Evolutionary conservation across 2,797 vertebrate species (phyloP).

Genomic region (Eulemur coronatus): DNA sequence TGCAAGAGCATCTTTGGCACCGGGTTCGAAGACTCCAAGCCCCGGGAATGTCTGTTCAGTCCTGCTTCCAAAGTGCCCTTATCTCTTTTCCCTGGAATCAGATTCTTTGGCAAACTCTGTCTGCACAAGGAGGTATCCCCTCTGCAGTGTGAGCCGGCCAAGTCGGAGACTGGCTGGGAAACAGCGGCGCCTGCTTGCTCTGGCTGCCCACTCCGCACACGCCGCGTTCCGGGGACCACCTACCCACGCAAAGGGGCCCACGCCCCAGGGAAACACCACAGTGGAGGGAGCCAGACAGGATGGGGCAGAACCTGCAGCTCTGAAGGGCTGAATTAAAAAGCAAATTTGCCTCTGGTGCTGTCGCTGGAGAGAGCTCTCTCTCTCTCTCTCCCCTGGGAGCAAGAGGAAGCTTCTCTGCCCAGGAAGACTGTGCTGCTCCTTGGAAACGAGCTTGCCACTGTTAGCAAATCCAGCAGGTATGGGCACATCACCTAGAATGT

Average conservation of each 20-base stretch:
- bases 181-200: neutral
- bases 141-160: neutral
- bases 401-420: neutral
- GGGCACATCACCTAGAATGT: neutral
- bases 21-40: neutral
- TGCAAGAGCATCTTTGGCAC: neutral
- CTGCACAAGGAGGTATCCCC: neutral
- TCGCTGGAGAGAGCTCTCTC: neutral
- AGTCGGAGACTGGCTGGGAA: neutral
- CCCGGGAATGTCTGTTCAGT: neutral
- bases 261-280: neutral
- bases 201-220: rapidly evolving
- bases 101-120: neutral
- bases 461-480: neutral
- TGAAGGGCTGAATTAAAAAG: neutral
- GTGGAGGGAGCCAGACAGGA: neutral
- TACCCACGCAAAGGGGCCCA: neutral
- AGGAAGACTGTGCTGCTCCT: neutral
- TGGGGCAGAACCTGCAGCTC: neutral
- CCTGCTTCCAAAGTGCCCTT: neutral
- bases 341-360: neutral
- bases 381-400: neutral
- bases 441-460: neutral
- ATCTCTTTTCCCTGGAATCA: neutral
- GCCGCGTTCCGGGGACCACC: neutral